phyloP scores from a whole-genome alignment of 2,113 vertebrate species.

The Microtus montanus region DNA sequence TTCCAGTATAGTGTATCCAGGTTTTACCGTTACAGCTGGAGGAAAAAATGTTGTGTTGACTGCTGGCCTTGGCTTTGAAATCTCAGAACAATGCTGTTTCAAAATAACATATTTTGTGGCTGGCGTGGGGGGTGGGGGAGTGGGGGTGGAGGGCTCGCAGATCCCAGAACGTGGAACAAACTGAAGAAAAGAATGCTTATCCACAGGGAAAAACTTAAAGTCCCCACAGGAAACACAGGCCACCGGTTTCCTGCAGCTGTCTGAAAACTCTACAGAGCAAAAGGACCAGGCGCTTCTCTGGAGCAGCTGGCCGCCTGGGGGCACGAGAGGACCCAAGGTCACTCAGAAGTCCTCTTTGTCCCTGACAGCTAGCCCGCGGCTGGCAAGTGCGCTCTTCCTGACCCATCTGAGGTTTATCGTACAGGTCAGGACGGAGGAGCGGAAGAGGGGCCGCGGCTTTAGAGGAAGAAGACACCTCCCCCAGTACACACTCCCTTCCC shows the following conservation, averaged over 20 bases:
- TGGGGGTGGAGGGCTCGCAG: not conserved
- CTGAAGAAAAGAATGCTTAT: not conserved
- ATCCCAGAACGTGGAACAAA: not conserved
- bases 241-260: not conserved
- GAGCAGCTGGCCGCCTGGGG: not conserved
- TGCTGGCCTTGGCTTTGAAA: not conserved
- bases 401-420: not conserved
- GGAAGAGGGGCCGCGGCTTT: not conserved
- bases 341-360: not conserved
- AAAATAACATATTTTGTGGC: not conserved
- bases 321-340: not conserved
- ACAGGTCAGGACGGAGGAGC: no score
- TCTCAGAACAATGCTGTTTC: slow-evolving; percentile 39
- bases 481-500: not conserved
- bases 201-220: not conserved
- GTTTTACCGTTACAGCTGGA: not conserved
- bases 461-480: not conserved
- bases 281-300: not conserved
- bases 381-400: not conserved
- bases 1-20: not conserved
- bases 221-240: not conserved
- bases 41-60: not conserved
- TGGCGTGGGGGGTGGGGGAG: not conserved
- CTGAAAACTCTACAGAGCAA: not conserved
- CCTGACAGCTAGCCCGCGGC: not conserved